Evolutionary conservation across 2,113 vertebrate species (phyloP).

Genomic region (Otolemur garnettii): DNA sequence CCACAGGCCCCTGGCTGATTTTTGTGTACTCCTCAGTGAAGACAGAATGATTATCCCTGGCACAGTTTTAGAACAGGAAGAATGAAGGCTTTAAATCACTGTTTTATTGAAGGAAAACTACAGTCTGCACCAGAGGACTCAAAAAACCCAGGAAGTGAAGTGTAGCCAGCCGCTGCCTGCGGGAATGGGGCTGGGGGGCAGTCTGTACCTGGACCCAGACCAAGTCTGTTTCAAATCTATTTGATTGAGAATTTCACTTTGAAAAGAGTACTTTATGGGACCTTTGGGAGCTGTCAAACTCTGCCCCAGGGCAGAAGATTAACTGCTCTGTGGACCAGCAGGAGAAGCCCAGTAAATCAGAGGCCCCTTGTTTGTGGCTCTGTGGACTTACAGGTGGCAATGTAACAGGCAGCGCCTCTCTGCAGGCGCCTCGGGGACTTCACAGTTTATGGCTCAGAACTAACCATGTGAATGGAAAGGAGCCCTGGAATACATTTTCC

Average conservation of each 20-base stretch:
- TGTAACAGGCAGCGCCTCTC: slow-evolving; percentile 64
- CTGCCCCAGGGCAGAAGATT: slow-evolving; percentile 78
- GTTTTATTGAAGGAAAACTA: slow-evolving; percentile 74
- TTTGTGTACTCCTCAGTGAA: slow-evolving; percentile 18
- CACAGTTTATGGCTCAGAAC: slow-evolving; percentile 65
- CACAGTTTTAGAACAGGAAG: slow-evolving; percentile 69
- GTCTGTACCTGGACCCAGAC: slow-evolving; percentile 72
- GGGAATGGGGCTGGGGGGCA: background rate
- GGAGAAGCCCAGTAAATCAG: slow-evolving; percentile 77
- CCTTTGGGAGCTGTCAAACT: slow-evolving; percentile 80
- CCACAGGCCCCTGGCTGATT: background rate
- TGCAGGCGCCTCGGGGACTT: slow-evolving; percentile 48
- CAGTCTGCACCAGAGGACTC: slow-evolving; percentile 64
- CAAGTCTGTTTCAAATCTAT: slow-evolving; percentile 82
- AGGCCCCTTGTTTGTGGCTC: slow-evolving; percentile 72
- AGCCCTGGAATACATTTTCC: slow-evolving; percentile 41
- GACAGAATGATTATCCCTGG: slow-evolving; percentile 56
- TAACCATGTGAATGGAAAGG: slow-evolving; percentile 7
- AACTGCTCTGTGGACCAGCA: slow-evolving; percentile 75
- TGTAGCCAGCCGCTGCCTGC: slow-evolving; percentile 60
- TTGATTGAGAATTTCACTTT: slow-evolving; percentile 81
- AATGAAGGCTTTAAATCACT: slow-evolving; percentile 72
- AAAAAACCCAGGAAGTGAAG: slow-evolving; percentile 75
- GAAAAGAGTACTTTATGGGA: slow-evolving; percentile 81
- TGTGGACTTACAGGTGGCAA: slow-evolving; percentile 80